Conservation (phyloP, 2,797 vertebrate genomes). For the Anguilla marmorata region DNA sequence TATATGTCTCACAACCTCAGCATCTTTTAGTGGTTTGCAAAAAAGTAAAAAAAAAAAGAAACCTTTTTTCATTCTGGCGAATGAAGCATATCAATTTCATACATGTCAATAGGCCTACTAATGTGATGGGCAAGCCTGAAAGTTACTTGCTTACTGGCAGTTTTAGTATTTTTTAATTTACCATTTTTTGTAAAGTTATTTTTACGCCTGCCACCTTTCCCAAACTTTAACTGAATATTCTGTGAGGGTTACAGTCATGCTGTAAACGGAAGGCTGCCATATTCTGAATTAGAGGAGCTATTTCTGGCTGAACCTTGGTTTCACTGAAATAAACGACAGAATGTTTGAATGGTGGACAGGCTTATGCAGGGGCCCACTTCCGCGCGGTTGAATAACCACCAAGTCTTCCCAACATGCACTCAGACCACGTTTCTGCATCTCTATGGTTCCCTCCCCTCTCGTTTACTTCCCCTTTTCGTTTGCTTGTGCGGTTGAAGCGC, state of each 20-base stretch:
- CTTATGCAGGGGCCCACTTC: background rate
- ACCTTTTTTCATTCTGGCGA: background rate
- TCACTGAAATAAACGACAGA: conserved; percentile 17
- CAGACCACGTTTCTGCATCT: conserved; percentile 30
- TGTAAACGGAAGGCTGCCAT: background rate
- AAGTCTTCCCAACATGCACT: conserved; percentile 32
- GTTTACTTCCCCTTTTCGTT: background rate
- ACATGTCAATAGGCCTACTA: background rate
- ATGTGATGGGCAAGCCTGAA: background rate
- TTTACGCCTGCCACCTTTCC: background rate
- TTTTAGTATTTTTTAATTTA: background rate
- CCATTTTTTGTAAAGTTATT: background rate
- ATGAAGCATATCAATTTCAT: background rate
- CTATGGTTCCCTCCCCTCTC: conserved; percentile 38
- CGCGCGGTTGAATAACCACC: no score
- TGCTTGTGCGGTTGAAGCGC: conserved; percentile 39
- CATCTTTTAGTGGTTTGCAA: background rate
- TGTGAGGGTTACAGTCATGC: conserved; percentile 30
- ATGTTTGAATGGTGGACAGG: conserved; percentile 29
- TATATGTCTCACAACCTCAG: background rate
- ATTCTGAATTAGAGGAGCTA: background rate
- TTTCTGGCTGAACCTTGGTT: background rate
- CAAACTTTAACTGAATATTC: conserved; percentile 20
- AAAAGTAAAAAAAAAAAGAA: no score
- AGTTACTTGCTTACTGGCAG: conserved; percentile 15